phyloP scores from a whole-genome alignment of 2,113 vertebrate genomes.

The Megatriorchis doriae region DNA sequence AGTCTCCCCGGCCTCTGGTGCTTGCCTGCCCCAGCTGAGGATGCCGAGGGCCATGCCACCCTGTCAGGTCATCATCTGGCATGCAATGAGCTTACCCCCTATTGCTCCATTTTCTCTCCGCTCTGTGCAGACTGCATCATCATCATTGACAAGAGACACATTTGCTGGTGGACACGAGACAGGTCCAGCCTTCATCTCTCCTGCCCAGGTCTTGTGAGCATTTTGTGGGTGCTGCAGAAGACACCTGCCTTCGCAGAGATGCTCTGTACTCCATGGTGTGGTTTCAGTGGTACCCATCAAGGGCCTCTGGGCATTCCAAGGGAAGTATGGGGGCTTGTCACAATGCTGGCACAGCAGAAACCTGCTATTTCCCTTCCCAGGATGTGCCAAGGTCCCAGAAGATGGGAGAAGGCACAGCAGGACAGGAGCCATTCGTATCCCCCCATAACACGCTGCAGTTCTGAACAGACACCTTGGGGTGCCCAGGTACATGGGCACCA shows the following conservation, averaged over 20 bases:
- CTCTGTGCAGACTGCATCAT: not conserved
- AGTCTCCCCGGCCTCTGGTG: not conserved
- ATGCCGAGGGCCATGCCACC: not conserved
- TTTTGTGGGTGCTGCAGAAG: not conserved
- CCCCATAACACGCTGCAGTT: not conserved
- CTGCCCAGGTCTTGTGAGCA: not conserved
- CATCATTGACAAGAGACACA: accelerated
- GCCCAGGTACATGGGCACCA: not conserved
- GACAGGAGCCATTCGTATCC: not conserved
- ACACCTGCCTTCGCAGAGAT: not conserved
- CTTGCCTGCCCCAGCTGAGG: not conserved
- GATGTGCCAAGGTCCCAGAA: not conserved
- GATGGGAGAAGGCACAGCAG: not conserved
- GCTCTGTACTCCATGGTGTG: not conserved
- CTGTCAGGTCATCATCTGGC: not conserved
- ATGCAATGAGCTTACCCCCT: not conserved
- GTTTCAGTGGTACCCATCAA: not conserved
- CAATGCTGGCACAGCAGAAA: not conserved
- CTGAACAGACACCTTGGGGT: not conserved
- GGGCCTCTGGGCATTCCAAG: not conserved
- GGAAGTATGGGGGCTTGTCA: not conserved
- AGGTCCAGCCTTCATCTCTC: not conserved
- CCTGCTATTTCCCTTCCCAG: not conserved
- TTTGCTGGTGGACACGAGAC: not conserved
- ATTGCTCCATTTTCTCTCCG: not conserved